phyloP scores from a whole-genome alignment of 2,113 vertebrate species.

The Scomber japonicus region DNA sequence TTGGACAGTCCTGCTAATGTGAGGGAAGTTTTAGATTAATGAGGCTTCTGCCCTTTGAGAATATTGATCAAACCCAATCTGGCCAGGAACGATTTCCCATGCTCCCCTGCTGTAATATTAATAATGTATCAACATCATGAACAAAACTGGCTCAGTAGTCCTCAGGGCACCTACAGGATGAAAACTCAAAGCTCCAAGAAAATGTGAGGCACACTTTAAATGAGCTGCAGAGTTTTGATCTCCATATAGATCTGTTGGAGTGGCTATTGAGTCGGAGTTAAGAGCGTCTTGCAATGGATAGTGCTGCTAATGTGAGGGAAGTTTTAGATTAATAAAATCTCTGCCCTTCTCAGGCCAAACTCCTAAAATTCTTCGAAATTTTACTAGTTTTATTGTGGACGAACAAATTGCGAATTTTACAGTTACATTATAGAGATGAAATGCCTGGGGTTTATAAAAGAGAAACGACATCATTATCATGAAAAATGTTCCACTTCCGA shows the following conservation, averaged over 20 bases:
- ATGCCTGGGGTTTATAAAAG: too few relatives aligned
- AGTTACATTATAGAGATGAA: neutral
- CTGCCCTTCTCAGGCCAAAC: constrained; percentile 13
- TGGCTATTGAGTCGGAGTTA: constrained; percentile 27
- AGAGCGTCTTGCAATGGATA: constrained; percentile 29
- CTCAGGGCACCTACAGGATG: constrained; percentile 5
- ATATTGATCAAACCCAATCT: constrained; percentile 81
- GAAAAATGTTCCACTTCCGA: neutral
- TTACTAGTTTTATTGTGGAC: neutral
- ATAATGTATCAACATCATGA: constrained; percentile 69
- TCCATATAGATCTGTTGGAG: constrained; percentile 46
- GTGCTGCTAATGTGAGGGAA: constrained; percentile 29
- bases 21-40: constrained; percentile 80
- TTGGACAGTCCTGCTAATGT: constrained; percentile 70
- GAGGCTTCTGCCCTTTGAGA: constrained; percentile 71
- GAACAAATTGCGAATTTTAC: neutral
- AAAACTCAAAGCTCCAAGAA: constrained; percentile 19
- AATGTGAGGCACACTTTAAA: constrained; percentile 34
- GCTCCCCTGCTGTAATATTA: constrained; percentile 66
- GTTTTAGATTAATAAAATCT: constrained; percentile 58
- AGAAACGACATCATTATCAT: too few relatives aligned
- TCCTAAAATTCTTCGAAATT: neutral
- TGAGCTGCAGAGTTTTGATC: constrained; percentile 47
- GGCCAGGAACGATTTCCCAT: constrained; percentile 72
- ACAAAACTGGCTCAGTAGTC: constrained; percentile 53